Conservation (phyloP, 2,888 invertebrate species). For the Oscheius myriophilus region DNA sequence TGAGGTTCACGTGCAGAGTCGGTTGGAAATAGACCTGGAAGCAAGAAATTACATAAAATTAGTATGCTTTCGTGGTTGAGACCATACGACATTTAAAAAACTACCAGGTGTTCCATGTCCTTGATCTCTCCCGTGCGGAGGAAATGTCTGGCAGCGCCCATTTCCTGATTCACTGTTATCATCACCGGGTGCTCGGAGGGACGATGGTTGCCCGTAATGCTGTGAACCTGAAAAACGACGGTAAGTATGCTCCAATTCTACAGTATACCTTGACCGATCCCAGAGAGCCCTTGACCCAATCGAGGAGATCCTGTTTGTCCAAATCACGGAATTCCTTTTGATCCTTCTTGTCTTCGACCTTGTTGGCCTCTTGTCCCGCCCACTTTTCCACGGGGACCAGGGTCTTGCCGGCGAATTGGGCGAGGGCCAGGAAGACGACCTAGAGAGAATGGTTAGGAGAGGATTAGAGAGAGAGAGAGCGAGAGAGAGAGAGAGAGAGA, state of each 20-base stretch:
- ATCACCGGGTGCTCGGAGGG: conserved; percentile 91
- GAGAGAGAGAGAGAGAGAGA: neutral
- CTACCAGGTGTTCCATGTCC: conserved; percentile 78
- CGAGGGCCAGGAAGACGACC: conserved; percentile 79
- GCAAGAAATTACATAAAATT: too few relatives aligned
- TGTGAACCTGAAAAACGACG: conserved; percentile 33
- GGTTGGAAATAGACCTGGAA: conserved; percentile 76
- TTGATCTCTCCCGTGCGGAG: conserved; percentile 79
- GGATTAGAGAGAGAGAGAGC: neutral
- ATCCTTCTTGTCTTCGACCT: conserved; percentile 68
- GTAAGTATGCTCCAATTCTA: neutral
- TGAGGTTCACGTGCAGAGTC: conserved; percentile 90
- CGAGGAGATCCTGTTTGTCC: conserved; percentile 83
- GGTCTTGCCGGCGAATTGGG: conserved; percentile 83
- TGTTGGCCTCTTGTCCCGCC: conserved; percentile 74
- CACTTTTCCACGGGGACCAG: conserved; percentile 92
- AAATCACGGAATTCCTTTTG: conserved; percentile 78
- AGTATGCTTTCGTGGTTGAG: too few relatives aligned
- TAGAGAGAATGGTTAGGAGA: neutral
- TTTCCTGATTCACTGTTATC: conserved; percentile 86
- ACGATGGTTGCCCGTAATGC: conserved; percentile 79
- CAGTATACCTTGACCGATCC: conserved; percentile 76
- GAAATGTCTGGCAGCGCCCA: conserved; percentile 95
- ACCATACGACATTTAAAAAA: neutral
- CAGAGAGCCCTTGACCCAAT: conserved; percentile 83